Evolutionary conservation across 2,113 vertebrate genomes (phyloP).

Genomic region (Labeo catla): DNA sequence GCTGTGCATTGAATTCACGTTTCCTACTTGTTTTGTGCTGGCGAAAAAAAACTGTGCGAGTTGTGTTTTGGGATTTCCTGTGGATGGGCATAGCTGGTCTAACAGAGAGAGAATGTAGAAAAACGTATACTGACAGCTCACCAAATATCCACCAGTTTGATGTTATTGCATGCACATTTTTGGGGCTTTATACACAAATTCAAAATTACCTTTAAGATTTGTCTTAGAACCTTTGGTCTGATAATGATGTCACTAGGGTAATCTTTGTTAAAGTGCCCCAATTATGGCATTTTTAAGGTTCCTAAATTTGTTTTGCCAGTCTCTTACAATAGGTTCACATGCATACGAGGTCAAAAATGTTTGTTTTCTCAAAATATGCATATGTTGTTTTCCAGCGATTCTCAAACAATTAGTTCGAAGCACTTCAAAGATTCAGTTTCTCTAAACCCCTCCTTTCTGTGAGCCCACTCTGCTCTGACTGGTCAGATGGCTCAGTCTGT

Average conservation of each 20-base stretch:
- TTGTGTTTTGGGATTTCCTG: conserved; percentile 11
- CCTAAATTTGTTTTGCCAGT: no score
- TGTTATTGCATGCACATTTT: not conserved
- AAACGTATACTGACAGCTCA: not conserved
- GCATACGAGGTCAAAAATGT: no score
- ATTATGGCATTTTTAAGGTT: no score
- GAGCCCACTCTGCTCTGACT: no score
- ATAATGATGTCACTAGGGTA: not conserved
- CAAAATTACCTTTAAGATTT: not conserved
- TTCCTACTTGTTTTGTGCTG: not conserved
- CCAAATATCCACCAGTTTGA: not conserved
- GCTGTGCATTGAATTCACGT: not conserved
- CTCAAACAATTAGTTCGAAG: no score
- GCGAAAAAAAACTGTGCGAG: not conserved
- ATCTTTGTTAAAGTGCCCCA: not conserved
- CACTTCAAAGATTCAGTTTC: no score
- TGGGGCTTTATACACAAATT: not conserved
- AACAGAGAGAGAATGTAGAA: not conserved
- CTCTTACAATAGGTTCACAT: no score
- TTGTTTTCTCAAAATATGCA: no score
- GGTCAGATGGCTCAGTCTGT: no score
- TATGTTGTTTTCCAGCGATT: no score
- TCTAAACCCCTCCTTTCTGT: no score
- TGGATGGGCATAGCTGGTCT: not conserved
- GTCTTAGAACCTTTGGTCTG: not conserved